Evolutionary conservation across 2,888 invertebrate genomes (phyloP), one percentile per base, ranked within the genome.

Genomic region (Dicyrtomina minuta): DNA sequence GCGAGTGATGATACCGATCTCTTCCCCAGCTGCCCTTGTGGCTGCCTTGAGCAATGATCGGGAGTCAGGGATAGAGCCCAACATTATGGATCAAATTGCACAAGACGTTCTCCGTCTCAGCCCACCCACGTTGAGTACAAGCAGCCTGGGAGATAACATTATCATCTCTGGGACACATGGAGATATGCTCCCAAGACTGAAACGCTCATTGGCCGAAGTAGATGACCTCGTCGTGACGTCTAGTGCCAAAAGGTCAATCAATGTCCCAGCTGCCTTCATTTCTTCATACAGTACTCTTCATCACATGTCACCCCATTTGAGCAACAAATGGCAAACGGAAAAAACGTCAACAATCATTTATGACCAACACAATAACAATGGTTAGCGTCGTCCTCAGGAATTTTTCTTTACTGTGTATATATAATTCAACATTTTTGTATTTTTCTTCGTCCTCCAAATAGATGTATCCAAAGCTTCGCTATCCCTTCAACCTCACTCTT

Each of bases 301-400:
- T 68, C 77, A 75, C 58, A 58, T 68, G 39, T 70, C 78, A 56
- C 72, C 76, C 55, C 78, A 76, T 61, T 67, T 78, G 46, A 70
- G 68, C 59, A 66, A 71, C 15, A 78, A 77, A 64, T 77, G 77
- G 77, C 72, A 71, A 43, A 49, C 77, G 8, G 77, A 77, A 61
- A 71, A 71, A 49, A 65, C 75, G 6, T 49, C 77, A 10, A 73
- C 76, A n/a, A 77, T 78, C 66, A 73, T 78, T 58, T 75, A 71
- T 68, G 78, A 78, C 70, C 78, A 78, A 65, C 77, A 77, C 51
- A 77, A 78, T 66, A 78, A 78, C 71, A 78, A 78, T 56, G 78
- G 78, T 69, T 78, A 71, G 49, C 53, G 55, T 65, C 24, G n/a
- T 65, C 49, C 49, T 26, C 12, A 27, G 33, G 33, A 27, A 24